Conservation (phyloP, 2,888 invertebrate species). For the Flexamia atlantica region DNA sequence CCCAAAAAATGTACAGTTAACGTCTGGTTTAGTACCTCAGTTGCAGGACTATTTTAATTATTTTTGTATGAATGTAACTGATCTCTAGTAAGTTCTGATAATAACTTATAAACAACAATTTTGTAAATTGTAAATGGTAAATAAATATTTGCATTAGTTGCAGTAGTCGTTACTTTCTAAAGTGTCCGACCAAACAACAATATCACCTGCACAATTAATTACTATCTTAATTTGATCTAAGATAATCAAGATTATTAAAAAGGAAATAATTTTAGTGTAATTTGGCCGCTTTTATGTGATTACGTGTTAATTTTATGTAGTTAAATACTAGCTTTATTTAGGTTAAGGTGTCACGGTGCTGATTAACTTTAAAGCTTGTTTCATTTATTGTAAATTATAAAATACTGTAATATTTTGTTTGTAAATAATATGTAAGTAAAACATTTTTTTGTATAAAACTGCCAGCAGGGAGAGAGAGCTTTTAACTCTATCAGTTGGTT, state of each 20-base stretch:
- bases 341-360: conserved; percentile 48
- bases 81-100: neutral
- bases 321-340: conserved; percentile 32
- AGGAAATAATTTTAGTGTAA: neutral
- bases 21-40: neutral
- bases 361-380: conserved; percentile 49
- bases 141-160: neutral
- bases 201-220: neutral
- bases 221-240: neutral
- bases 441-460: neutral
- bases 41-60: neutral
- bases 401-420: conserved; percentile 1
- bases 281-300: conserved; percentile 18
- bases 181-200: neutral
- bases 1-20: neutral
- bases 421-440: conserved; percentile 9
- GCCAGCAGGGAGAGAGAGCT: neutral
- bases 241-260: neutral
- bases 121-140: neutral
- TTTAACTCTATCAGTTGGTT: neutral
- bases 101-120: neutral
- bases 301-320: conserved; percentile 16
- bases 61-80: neutral
- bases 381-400: conserved; percentile 1
- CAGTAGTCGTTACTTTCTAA: neutral